Percentiles rank a stretch among this genome's conserved stretches.
These are phyloP conservation scores for Lordiphosa mommai DNA, from an alignment of 1,140 invertebrate genomes.

Conservation along the genomic window DNA sequence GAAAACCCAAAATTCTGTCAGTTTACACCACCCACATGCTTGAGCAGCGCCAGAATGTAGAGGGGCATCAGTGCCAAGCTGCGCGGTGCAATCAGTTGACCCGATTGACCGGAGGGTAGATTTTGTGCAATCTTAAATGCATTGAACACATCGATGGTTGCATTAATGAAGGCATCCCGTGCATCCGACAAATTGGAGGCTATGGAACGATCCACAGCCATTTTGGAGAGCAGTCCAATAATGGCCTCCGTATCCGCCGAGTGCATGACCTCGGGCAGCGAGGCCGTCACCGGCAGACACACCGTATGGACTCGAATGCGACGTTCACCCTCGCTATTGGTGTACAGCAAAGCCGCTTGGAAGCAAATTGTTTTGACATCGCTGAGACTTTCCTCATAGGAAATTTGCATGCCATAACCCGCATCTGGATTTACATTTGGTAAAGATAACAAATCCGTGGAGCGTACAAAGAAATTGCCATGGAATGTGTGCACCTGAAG, in stretches of 20 bases:
- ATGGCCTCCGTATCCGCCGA: conserved; percentile 98
- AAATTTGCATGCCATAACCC: conserved; percentile 96
- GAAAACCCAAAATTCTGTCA: too few species aligned
- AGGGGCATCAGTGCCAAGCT: conserved; percentile 91
- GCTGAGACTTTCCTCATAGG: conserved; percentile 90
- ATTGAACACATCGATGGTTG: conserved; percentile 93
- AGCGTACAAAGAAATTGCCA: conserved; percentile 99
- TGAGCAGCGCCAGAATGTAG: conserved; percentile 94
- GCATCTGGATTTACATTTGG: conserved; percentile 99
- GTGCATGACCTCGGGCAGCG: conserved; percentile 91
- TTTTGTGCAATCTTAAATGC: conserved; percentile 89
- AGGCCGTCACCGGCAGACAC: conserved; percentile 93
- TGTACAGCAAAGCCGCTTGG: conserved; percentile 98
- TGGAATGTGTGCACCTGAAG: conserved; percentile 98
- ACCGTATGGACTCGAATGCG: conserved; percentile 98
- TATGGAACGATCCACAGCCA: conserved; percentile 96
- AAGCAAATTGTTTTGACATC: conserved; percentile 96
- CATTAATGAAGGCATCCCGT: conserved; percentile 97
- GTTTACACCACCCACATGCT: conserved; percentile 93
- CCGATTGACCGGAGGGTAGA: conserved; percentile 81
- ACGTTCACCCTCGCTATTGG: conserved; percentile 98
- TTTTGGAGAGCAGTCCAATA: conserved; percentile 94
- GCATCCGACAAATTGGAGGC: conserved; percentile 94
- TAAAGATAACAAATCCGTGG: conserved; percentile 96
- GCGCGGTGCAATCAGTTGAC: conserved; percentile 87